phyloP scores from a whole-genome alignment of 37 sponge, comb jelly and placozoan species.

The Mnemiopsis leidyi region DNA sequence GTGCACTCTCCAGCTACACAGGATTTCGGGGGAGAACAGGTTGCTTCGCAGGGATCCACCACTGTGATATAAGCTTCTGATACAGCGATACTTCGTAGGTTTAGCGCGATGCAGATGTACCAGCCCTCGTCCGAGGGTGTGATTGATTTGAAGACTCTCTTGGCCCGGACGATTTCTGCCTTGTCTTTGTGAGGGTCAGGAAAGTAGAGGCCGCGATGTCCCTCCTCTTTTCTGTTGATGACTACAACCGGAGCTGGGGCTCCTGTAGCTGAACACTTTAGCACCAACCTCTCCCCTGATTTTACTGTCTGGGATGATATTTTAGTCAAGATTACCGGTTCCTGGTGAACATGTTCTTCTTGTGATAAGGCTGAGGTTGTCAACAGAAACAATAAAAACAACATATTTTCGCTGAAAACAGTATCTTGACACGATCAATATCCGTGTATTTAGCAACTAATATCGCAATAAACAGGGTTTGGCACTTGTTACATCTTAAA shows the following conservation, averaged over 20 bases:
- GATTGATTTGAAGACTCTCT: neutral
- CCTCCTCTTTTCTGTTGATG: neutral
- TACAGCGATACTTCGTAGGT: neutral
- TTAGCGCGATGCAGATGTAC: neutral
- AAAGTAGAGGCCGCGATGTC: neutral
- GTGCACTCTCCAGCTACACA: neutral
- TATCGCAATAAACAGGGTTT: neutral
- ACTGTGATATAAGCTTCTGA: constrained; percentile 12
- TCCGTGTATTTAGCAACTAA: neutral
- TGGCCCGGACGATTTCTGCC: neutral
- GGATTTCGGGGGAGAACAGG: neutral
- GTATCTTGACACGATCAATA: neutral
- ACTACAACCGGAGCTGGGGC: neutral
- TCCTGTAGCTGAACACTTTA: neutral
- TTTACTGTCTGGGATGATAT: neutral
- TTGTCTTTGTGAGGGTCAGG: neutral
- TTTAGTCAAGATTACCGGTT: neutral
- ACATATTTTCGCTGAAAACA: too few relatives aligned
- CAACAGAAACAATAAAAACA: neutral
- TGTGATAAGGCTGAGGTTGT: neutral
- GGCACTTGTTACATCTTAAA: neutral
- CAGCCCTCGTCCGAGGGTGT: neutral
- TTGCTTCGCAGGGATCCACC: neutral
- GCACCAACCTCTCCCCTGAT: neutral
- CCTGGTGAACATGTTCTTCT: neutral